A percentile compares a stretch with the other conserved stretches of the same genome.
Conservation (phyloP, 2,888 invertebrate species). For the Acanthoscelides obtectus region DNA sequence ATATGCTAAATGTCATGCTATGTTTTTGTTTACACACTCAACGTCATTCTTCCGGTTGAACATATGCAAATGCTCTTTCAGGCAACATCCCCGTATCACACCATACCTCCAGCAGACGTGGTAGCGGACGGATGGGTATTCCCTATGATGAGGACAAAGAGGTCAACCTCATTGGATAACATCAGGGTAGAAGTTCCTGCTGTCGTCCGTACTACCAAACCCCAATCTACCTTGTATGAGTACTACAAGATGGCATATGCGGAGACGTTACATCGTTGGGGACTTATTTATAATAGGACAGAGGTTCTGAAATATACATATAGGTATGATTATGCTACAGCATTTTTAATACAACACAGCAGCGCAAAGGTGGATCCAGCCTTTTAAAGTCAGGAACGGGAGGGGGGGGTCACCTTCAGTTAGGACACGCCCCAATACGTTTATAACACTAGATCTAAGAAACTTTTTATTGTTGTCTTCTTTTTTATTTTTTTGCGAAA, state of each 20-base stretch:
- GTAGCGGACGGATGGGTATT: conserved; percentile 75
- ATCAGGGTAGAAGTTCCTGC: conserved; percentile 47
- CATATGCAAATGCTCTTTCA: not conserved
- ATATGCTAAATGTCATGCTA: too few species aligned
- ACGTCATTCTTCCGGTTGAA: too few species aligned
- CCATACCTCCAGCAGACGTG: conserved; percentile 73
- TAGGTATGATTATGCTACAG: conserved; percentile 36
- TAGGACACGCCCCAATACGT: too few species aligned
- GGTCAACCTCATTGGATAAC: conserved; percentile 81
- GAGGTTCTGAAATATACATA: conserved; percentile 55
- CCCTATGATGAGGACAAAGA: conserved; percentile 59
- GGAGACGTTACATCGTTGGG: conserved; percentile 70
- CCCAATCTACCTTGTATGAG: conserved; percentile 59
- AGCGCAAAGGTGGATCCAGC: too few species aligned
- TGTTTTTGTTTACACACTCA: too few species aligned
- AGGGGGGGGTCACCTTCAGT: too few species aligned
- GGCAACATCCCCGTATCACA: conserved; percentile 75
- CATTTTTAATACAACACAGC: conserved; percentile 59
- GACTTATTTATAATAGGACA: conserved; percentile 46
- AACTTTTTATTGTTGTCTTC: too few species aligned
- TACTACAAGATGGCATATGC: conserved; percentile 84
- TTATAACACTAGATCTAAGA: too few species aligned
- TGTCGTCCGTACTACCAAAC: conserved; percentile 30
- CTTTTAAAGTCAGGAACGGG: too few species aligned
- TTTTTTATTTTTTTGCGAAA: too few species aligned